phyloP scores from a whole-genome alignment of 2,888 invertebrate genomes.

The Dynastes maya region DNA sequence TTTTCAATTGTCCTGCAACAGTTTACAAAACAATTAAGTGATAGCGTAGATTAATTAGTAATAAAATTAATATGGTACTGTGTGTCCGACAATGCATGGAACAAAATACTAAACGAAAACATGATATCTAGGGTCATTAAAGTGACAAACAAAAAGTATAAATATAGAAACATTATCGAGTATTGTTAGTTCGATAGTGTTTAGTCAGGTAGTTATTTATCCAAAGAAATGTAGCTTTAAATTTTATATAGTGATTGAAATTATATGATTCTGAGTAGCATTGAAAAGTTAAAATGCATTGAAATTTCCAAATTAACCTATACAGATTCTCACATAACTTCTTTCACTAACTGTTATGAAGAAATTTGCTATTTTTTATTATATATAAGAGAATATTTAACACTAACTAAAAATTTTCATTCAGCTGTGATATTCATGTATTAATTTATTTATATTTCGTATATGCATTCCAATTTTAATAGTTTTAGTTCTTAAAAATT shows the following conservation, averaged over 20 bases:
- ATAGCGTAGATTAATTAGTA: no score
- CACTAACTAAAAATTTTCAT: neutral
- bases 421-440: neutral
- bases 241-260: neutral
- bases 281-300: no score
- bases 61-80: no score
- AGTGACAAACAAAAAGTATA: neutral
- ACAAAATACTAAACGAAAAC: no score
- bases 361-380: neutral
- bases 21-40: no score
- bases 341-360: neutral
- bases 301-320: neutral
- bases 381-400: neutral
- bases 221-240: neutral
- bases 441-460: no score
- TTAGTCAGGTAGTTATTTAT: no score
- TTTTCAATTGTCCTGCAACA: no score
- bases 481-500: constrained; percentile 1
- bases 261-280: neutral
- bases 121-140: no score
- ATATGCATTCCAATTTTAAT: neutral
- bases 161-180: no score
- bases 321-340: neutral
- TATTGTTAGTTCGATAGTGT: no score
- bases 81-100: no score